Evolutionary conservation across 2,113 vertebrate genomes (phyloP).

Genomic region (Bathybates hornii): DNA sequence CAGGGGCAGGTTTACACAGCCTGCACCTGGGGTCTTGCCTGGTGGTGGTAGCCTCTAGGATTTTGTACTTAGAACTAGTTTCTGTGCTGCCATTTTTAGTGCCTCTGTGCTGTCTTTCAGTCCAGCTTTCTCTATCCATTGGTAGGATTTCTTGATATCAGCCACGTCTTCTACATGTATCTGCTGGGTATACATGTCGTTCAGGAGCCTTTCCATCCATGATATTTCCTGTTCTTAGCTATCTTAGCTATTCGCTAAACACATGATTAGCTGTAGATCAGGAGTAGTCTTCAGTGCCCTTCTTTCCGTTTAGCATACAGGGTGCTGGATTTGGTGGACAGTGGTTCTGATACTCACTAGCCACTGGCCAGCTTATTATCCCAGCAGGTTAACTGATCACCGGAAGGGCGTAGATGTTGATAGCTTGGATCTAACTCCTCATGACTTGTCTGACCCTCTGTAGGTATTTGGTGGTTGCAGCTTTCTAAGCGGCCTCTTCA

Average conservation of each 20-base stretch:
- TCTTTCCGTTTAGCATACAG: background rate
- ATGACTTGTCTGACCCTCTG: background rate
- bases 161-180: background rate
- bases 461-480: background rate
- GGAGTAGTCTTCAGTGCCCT: background rate
- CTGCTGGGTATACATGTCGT: background rate
- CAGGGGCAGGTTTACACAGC: too few relatives aligned
- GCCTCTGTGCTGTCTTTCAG: background rate
- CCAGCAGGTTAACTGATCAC: background rate
- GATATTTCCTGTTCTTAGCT: background rate
- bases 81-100: background rate
- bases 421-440: background rate
- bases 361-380: background rate
- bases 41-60: too few relatives aligned
- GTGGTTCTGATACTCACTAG: background rate
- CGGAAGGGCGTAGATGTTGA: background rate
- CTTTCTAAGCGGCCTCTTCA: background rate
- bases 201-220: background rate
- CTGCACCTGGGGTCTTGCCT: too few relatives aligned
- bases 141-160: background rate
- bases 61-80: background rate
- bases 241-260: background rate
- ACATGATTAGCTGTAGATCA: background rate
- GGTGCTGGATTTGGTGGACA: background rate
- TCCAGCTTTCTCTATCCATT: background rate